Evolutionary conservation across 2,113 vertebrate species (phyloP).

Genomic region (Macaca fascicularis): DNA sequence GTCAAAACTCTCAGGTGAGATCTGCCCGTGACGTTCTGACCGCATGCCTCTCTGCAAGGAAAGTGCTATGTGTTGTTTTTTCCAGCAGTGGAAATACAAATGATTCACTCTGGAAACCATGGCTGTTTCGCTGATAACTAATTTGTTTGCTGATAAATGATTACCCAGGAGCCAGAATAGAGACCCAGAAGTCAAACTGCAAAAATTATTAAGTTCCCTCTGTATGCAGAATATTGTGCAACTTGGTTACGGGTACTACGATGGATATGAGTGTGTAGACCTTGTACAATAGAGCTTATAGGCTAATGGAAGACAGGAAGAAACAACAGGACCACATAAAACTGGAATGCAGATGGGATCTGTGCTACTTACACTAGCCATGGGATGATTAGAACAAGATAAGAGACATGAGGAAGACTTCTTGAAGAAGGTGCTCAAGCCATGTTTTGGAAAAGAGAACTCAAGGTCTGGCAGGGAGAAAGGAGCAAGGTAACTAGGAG

Average conservation of each 20-base stretch:
- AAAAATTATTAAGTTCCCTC: background rate
- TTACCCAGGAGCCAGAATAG: background rate
- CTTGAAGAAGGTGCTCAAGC: background rate
- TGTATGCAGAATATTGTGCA: background rate
- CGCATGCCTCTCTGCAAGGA: conserved; percentile 7
- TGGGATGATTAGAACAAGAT: background rate
- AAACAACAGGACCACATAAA: background rate
- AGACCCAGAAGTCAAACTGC: background rate
- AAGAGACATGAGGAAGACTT: background rate
- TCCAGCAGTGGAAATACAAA: conserved; percentile 54
- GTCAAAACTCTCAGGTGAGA: background rate
- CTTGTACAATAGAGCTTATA: background rate
- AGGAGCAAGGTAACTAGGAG: background rate
- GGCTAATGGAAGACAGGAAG: background rate
- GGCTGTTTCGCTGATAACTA: background rate
- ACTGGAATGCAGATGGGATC: background rate
- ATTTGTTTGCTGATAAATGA: conserved; percentile 59
- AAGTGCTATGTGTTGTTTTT: background rate
- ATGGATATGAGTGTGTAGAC: background rate
- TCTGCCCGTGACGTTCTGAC: background rate
- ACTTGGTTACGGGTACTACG: background rate
- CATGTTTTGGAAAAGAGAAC: background rate
- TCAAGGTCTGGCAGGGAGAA: background rate
- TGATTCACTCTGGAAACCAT: conserved; percentile 24
- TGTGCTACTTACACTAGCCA: background rate